Evolutionary conservation across 2,888 invertebrate species (phyloP), one percentile per base, ranked within the genome.

Genomic region (Cephonodes hylas): DNA sequence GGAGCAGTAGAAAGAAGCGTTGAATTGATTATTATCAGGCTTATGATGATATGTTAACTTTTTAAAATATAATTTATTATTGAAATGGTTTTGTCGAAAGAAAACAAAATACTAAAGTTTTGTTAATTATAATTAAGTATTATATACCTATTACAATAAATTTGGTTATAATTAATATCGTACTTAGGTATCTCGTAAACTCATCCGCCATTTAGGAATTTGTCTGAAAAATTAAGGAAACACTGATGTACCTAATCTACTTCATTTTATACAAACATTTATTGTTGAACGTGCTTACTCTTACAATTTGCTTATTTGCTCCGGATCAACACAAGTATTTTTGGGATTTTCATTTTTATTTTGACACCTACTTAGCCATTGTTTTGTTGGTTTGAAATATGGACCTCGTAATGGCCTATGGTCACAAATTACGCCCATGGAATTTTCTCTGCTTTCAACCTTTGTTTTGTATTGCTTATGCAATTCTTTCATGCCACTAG

Each of bases 291-390:
- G 31, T 27, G n/a, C 59, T 23, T 18, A 8, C 60, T 70, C 83
- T 81, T 80, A 88, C 89, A 84, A 69, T 74, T 84, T 88, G n/a
- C 68, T 64, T 53, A 85, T 71, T 38, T 68, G 71, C 64, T 84
- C 84, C 8, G 88, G 60, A 65, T 72, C 63, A 62, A 46, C 64
- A n/a, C 59, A 10, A 58, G 56, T 64, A 59, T 34, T 18, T 25
- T 20, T 0, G 6, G 23, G n/a, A 1, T 56, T 42, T n/a, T 59
- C 62, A 18, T 68, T 65, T 44, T 42, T 34, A 59, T 60, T 64
- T 4, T 71, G 68, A 65, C 79, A 75, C 67, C 78, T 81, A 45
- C 73, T 77, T 42, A 71, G 63, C 87, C 88, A 88, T 67, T 87
- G 89, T 64, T 77, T 74, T 20, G 89, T 90, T 1, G 85, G 76